Evolutionary conservation across 2,113 vertebrate species (phyloP).

Genomic region (Albula goreensis): DNA sequence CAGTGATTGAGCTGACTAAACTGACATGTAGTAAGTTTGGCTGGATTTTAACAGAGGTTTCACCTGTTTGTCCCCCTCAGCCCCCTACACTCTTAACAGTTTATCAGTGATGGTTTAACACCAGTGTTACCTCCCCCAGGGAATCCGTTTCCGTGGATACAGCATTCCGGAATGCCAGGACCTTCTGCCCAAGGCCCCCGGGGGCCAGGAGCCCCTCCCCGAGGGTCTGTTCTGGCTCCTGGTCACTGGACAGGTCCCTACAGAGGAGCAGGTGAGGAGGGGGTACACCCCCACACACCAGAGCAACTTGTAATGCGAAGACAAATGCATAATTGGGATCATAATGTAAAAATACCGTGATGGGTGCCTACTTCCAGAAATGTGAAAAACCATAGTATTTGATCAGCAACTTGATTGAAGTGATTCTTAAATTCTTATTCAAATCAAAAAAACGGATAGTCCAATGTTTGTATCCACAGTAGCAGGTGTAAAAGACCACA

Average conservation of each 20-base stretch:
- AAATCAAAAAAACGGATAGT: too few species aligned
- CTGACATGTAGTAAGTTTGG: too few species aligned
- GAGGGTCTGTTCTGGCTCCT: constrained; percentile 96
- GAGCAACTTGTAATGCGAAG: too few species aligned
- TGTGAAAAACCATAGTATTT: too few species aligned
- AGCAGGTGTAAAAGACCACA: too few species aligned
- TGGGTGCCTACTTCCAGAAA: too few species aligned
- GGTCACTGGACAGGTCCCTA: constrained; percentile 88
- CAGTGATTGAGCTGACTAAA: background rate
- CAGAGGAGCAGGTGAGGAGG: constrained; percentile 84
- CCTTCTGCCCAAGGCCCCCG: constrained; percentile 85
- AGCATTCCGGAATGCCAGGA: constrained; percentile 97
- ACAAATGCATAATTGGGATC: too few species aligned
- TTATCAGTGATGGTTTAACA: background rate
- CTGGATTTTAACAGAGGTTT: background rate
- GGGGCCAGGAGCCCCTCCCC: constrained; percentile 88
- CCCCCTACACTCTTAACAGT: background rate
- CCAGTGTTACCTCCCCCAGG: constrained; percentile 61
- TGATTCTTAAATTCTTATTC: too few species aligned
- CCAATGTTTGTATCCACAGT: too few species aligned
- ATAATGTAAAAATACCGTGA: too few species aligned
- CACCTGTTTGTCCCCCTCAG: background rate
- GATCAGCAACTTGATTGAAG: too few species aligned
- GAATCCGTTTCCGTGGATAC: constrained; percentile 93
- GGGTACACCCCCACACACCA: too few species aligned